Base-by-base conservation (phyloP, 37 sponge, comb jelly and placozoan species). In the Cliona cf. orientalis region DNA sequence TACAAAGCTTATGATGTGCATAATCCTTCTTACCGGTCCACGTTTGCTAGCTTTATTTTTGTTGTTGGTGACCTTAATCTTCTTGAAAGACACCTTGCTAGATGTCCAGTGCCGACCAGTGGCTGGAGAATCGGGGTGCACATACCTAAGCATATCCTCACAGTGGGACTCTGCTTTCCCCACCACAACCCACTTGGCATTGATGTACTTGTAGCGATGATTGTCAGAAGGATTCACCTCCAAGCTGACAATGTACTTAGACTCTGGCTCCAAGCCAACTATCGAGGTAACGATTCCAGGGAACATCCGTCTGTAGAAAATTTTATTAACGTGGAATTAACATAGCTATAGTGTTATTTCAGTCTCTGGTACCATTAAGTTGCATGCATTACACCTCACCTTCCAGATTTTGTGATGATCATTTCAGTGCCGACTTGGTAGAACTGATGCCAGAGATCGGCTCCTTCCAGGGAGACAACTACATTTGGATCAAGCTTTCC, bases 371-470 rank as follows among this genome's bases (percentile, higher is more conserved):
- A 17, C 5, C 70, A 55, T 67, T n/a, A n/a, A n/a, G n/a, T n/a
- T n/a, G n/a, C n/a, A n/a, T n/a, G n/a, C n/a, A n/a, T n/a, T n/a
- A n/a, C n/a, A n/a, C n/a, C n/a, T n/a, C n/a, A 90, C 94, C 94
- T 89, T 78, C 94, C 94, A 19, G 87, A 71, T 42, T 83, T 91
- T 3, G 97, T 97, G 69, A 97, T 97, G 74, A 97, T 91, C 97
- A 97, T 97, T 67, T 97, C 97, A 0, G 92, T 94, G 34, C 80
- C 89, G 17, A 82, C 86, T 0, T 74, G 42, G 53, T 80, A 72
- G 65, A 97, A 97, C 69, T 89, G 78, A 5, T 45, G 58, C 97
- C 97, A 97, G 66, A 97, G 78, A 2, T 91, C 90, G 0, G 40
- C 76, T 6, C 80, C 77, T 36, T 97, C 92, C 57, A 97, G 59